Evolutionary conservation across 1,140 invertebrate genomes (phyloP), one percentile per base, ranked within the genome.

Genomic region (Nilaparvata lugens): DNA sequence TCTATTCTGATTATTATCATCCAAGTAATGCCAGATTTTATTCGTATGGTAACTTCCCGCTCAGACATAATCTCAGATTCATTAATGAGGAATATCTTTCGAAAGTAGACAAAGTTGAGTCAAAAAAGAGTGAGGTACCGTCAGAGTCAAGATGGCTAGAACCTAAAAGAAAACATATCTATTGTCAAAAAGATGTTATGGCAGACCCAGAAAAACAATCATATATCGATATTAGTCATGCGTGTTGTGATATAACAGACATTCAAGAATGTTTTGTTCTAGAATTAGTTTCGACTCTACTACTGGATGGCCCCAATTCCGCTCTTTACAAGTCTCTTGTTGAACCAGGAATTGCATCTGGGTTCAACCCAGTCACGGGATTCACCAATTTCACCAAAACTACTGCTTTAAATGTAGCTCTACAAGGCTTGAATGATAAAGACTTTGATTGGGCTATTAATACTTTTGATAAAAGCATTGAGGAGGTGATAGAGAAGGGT

Each of bases 41-140:
- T 72, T 94, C 92, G 0, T 98, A 98, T 75, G 95, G 95, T 0
- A 89, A 92, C 71, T 88, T 96, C 68, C 85, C 91, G 16, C 66
- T 97, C 16, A 80, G 84, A 64, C 75, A 85, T 24, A 88, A 93
- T 65, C 77, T 97, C 6, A 78, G 84, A 66, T 87, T 86, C 60
- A 60, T 70, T 3, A 84, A 93, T 71, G 80, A 85, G 18, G 75
- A 82, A 53, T 93, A 95, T 73, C 75, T 97, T 23, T 82, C 75
- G 66, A 60, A 72, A 23, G 64, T 62, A 58, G 24, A 40, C 23
- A 60, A 66, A 52, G 48, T 61, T 21, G 35, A 11, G 76, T 75
- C 62, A 80, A 84, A 63, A 23, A 40, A 55, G 24, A 88, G 86
- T 2, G 66, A 78, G 48, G 91, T 96, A n/a, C 84, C 85, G 9